Evolutionary conservation across 2,797 vertebrate species (phyloP).

Genomic region (Allobates femoralis): DNA sequence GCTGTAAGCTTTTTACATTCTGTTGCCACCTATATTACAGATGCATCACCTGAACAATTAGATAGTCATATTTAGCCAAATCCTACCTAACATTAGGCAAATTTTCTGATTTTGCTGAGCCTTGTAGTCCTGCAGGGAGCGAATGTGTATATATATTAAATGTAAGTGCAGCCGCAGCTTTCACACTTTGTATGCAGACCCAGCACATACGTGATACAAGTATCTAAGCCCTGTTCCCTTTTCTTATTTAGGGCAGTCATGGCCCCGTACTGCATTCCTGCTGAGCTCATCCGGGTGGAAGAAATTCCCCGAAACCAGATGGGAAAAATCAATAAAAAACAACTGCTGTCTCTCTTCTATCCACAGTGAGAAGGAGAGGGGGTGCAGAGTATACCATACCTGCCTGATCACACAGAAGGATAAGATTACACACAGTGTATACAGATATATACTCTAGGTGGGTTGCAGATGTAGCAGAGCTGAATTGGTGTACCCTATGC

Average conservation of each 20-base stretch:
- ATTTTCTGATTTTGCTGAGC: neutral
- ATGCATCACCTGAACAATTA: too few relatives aligned
- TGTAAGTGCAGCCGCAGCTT: neutral
- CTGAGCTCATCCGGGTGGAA: constrained; percentile 87
- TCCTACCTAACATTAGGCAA: neutral
- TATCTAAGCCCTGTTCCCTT: constrained; percentile 34
- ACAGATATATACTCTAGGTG: neutral
- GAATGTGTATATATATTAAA: neutral
- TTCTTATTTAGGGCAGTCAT: constrained; percentile 81
- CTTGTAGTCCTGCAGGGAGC: neutral
- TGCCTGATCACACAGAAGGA: neutral
- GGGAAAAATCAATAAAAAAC: constrained; percentile 97
- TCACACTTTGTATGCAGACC: neutral
- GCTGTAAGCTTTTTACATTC: too few relatives aligned
- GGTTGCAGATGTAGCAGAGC: neutral
- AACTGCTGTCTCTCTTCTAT: constrained; percentile 85
- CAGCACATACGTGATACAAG: constrained; percentile 7
- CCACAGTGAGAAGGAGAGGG: constrained; percentile 43
- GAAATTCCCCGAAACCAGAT: constrained; percentile 93
- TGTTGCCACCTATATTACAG: too few relatives aligned
- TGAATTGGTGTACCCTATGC: neutral
- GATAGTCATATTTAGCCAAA: too few relatives aligned
- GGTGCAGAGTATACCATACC: constrained; percentile 29
- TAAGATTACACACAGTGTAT: neutral
- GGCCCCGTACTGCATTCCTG: constrained; percentile 84